Percentiles rank a stretch among this genome's conserved stretches.
These are phyloP conservation scores for Epizoanthus fatuus DNA, from an alignment of 92 coral and sea anemone species.

Conservation along the genomic window DNA sequence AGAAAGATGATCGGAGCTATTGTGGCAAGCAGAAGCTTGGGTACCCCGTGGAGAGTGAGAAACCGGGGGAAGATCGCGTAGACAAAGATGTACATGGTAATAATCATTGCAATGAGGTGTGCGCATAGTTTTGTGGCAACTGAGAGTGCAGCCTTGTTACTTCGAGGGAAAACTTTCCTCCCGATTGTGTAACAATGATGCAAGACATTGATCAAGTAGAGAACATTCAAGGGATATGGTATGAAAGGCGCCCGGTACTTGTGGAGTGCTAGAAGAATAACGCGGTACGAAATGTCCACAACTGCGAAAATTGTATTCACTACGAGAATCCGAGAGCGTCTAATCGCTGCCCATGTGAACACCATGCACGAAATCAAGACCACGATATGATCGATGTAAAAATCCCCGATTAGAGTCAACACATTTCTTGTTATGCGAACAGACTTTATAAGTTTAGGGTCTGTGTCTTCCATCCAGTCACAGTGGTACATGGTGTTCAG, in stretches of 20 bases:
- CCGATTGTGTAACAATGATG: background rate
- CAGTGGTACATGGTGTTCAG: slow-evolving; percentile 23
- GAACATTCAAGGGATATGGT: background rate
- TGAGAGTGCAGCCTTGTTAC: background rate
- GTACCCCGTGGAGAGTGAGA: background rate
- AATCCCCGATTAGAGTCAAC: background rate
- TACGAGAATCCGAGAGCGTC: background rate
- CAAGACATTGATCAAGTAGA: background rate
- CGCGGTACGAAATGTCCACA: slow-evolving; percentile 2
- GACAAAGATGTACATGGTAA: background rate
- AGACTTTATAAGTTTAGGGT: background rate
- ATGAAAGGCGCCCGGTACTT: background rate
- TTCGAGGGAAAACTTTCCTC: background rate
- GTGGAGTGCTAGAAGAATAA: background rate
- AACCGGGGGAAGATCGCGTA: background rate
- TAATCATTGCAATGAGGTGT: background rate
- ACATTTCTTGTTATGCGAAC: background rate
- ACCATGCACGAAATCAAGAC: background rate
- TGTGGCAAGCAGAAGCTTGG: slow-evolving; percentile 4
- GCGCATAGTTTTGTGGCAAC: slow-evolving; percentile 5
- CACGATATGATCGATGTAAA: background rate
- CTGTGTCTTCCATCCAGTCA: background rate
- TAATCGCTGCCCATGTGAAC: slow-evolving; percentile 15
- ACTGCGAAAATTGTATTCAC: background rate
- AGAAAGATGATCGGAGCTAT: background rate